Evolutionary conservation across 2,888 invertebrate genomes (phyloP), one percentile per base, ranked within the genome.

Genomic region (Drosophila mulleri): DNA sequence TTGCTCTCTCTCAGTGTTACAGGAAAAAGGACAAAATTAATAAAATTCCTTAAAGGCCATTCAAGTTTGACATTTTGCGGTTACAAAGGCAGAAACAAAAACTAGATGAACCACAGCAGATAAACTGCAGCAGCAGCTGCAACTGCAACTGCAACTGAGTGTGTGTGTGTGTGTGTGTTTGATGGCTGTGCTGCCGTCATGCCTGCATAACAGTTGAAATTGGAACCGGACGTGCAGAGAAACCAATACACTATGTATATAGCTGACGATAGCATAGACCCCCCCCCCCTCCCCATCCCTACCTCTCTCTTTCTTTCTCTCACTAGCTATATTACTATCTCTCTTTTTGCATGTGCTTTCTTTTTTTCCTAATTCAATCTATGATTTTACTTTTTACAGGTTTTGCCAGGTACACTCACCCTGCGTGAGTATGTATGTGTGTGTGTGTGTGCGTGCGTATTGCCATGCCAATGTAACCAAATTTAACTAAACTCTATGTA

Each of bases 221-320:
- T 62, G 74, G 60, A 41, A 62, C 29, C 61, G 70, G 66, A 78
- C 80, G 72, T 68, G 80, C 80, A 72, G 62, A 56, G 54, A 70
- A 59, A 62, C 59, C 62, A 67, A 67, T 57, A 63, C 79, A 35
- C 54, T 37, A 69, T 47, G 56, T 44, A 56, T 47, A 59, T 44
- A 56, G 20, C n/a, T 41, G 42, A 42, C 45, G 54, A 26, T 39
- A 37, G 8, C 29, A 39, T 32, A 61, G 78, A 63, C 75, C 3
- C 2, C 11, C 3, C 9, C 32, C 9, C 32, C 11, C 32, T 11
- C 32, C 2, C 32, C 2, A 9, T 9, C 32, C 2, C 32, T 29
- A n/a, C n/a, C 29, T 29, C 7, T 29, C 29, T 5, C 7, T 29
- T 23, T 6, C 9, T 42, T 45, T 48, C 32, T 11, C 16, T 41